These are phyloP conservation scores for Halictus ligatus DNA, from an alignment of 2,888 invertebrate genomes.

Conservation along the genomic window DNA sequence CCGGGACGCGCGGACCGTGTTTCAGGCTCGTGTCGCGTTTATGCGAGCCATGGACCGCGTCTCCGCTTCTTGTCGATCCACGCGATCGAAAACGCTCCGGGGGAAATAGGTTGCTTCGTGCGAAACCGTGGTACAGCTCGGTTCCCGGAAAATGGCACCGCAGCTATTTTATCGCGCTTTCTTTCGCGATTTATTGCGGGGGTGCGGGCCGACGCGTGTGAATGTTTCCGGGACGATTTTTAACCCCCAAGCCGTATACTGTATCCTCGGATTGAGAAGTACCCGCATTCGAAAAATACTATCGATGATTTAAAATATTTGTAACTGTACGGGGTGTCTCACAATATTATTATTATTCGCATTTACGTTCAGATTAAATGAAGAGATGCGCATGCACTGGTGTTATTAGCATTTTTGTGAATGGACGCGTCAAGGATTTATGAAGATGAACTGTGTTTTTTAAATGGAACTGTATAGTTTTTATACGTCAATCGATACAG, in stretches of 20 bases:
- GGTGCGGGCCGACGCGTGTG: background rate
- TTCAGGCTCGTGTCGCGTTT: constrained; percentile 74
- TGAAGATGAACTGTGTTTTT: too few species aligned
- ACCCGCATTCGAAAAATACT: too few species aligned
- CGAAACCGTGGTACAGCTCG: background rate
- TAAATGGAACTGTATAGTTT: too few species aligned
- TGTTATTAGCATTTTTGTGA: too few species aligned
- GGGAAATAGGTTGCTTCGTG: constrained; percentile 12
- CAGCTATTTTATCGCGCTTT: constrained; percentile 6
- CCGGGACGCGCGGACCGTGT: constrained; percentile 71
- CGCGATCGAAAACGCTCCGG: constrained; percentile 18
- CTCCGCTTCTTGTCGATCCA: constrained; percentile 4
- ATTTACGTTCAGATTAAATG: too few species aligned
- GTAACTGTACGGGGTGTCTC: too few species aligned
- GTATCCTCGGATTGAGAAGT: background rate
- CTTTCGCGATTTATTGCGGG: background rate
- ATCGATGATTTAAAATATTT: too few species aligned
- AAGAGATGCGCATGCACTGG: too few species aligned
- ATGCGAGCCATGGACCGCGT: constrained; percentile 50
- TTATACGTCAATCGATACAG: too few species aligned
- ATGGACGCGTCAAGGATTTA: too few species aligned
- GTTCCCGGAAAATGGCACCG: constrained; percentile 7
- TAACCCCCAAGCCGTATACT: background rate
- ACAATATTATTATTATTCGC: too few species aligned
- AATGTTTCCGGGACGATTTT: background rate